Evolutionary conservation across 2,888 invertebrate genomes (phyloP).

Genomic region (Branchipolynoe longqiensis): DNA sequence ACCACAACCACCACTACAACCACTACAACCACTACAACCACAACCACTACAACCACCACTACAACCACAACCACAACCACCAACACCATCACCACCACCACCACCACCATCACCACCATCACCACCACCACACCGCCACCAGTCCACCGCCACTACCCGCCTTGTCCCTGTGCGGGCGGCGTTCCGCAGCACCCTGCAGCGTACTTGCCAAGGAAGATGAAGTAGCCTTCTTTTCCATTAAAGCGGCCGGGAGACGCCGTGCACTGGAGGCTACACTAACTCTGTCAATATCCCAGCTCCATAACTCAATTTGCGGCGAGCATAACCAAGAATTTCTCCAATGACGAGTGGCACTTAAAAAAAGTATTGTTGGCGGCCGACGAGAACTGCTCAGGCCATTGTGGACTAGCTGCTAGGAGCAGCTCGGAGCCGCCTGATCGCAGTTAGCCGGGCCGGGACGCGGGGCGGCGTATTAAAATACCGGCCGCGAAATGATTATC

Average conservation of each 20-base stretch:
- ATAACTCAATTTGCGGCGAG: conserved; percentile 56
- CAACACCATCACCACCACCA: not conserved
- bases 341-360: conserved; percentile 58
- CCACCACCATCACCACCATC: not conserved
- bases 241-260: conserved; percentile 40
- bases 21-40: no score
- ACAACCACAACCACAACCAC: not conserved
- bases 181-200: conserved; percentile 31
- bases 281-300: conserved; percentile 54
- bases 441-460: not conserved
- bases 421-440: conserved; percentile 1
- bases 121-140: not conserved
- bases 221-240: conserved; percentile 56
- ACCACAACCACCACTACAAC: not conserved
- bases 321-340: conserved; percentile 57
- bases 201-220: conserved; percentile 42
- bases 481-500: conserved; percentile 49
- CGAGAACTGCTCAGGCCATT: conserved; percentile 20
- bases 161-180: not conserved
- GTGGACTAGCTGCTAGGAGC: conserved; percentile 12
- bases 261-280: conserved; percentile 52
- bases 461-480: conserved; percentile 4
- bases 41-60: no score
- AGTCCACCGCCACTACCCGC: not conserved
- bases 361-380: conserved; percentile 41